phyloP scores from a whole-genome alignment of 53 echinoderm and acorn worm species.

The Henricia sp. region DNA sequence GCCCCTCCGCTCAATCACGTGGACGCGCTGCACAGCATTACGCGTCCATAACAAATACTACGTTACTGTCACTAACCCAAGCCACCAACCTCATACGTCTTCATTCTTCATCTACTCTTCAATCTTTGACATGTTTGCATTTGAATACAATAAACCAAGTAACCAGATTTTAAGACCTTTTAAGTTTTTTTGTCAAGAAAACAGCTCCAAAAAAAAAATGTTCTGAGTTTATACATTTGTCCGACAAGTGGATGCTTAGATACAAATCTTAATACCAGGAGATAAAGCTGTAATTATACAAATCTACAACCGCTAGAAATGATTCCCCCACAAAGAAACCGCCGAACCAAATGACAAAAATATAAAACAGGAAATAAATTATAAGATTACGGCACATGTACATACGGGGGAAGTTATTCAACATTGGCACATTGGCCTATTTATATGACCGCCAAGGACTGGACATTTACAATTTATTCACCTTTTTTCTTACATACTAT shows the following conservation, averaged over 20 bases:
- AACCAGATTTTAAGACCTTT: not conserved
- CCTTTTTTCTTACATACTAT: constrained; percentile 19
- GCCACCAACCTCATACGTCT: not conserved
- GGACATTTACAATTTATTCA: constrained; percentile 54
- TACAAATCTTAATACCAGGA: not conserved
- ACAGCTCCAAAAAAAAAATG: not conserved
- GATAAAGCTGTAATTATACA: constrained; percentile 44
- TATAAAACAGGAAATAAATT: constrained; percentile 64
- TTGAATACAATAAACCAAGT: constrained; percentile 51
- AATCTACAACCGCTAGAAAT: constrained; percentile 44
- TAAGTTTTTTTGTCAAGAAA: no score
- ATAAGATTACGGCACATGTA: constrained; percentile 57
- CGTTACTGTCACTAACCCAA: not conserved
- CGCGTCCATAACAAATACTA: constrained; percentile 5
- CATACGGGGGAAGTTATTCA: constrained; percentile 56
- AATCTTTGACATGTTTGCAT: constrained; percentile 17
- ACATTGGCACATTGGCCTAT: constrained; percentile 62
- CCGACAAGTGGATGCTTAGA: constrained; percentile 22
- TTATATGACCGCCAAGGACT: constrained; percentile 30
- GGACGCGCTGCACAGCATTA: constrained; percentile 46
- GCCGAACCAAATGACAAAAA: not conserved
- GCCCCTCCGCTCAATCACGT: not conserved
- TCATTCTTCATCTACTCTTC: not conserved
- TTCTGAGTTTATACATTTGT: not conserved
- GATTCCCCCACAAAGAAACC: constrained; percentile 43